Base-by-base conservation (phyloP, 1,140 invertebrate species). In the Hyposmocoma kahamanoa region DNA sequence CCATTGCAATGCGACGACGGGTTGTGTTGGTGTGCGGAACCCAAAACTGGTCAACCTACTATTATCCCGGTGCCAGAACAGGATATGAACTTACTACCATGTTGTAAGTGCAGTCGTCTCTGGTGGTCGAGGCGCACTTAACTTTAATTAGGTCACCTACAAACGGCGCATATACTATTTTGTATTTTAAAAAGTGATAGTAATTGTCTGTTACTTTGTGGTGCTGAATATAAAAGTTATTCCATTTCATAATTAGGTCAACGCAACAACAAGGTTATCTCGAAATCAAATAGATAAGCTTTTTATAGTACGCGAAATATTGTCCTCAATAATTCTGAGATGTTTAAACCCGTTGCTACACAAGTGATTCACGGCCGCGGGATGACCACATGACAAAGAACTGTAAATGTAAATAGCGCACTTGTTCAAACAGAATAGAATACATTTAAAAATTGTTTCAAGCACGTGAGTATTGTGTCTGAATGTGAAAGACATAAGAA, bases 51-150 rank as follows among this genome's bases (percentile, higher is more conserved):
- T 3, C 79, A 87, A 24, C 73, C 88, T 0, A 83, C 73, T 10
- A 72, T 86, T 0, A 48, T 67, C 2, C 77, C 88, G 0, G 81
- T 91, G 2, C 83, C 84, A 1, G 82, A 89, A 53, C 63, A 53
- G n/a, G 77, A 89, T 22, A 87, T 89, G 69, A 72, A 56, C 5
- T 61, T 72, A 22, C 65, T 91, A 15, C 86, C 87, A 9, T 91
- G 90, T 62, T 90, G 90, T 90, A 80, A 85, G 87, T 87, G 61
- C 41, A n/a, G n/a, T n/a, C n/a, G n/a, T n/a, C n/a, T n/a, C n/a
- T n/a, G n/a, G n/a, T n/a, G n/a, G n/a, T n/a, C n/a, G n/a, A n/a
- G n/a, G n/a, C n/a, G n/a, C n/a, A n/a, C n/a, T n/a, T n/a, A n/a
- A n/a, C n/a, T n/a, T n/a, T n/a, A n/a, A n/a, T n/a, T n/a, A n/a